phyloP scores from a whole-genome alignment of 2,888 invertebrate species.

The Mamestra brassicae region DNA sequence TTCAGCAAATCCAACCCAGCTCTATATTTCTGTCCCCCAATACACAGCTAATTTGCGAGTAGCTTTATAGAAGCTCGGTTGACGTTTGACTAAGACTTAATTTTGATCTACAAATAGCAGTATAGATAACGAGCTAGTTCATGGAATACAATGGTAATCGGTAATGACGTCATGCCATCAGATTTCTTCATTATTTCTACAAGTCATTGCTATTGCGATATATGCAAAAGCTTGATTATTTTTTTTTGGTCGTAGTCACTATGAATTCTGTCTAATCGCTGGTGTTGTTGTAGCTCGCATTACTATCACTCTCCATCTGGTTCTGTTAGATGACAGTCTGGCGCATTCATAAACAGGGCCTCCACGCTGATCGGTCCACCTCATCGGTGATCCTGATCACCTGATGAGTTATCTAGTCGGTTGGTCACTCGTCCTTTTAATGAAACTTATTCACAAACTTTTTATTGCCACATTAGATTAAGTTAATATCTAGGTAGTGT shows the following conservation, averaged over 20 bases:
- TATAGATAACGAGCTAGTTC: neutral
- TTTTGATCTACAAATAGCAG: too few species aligned
- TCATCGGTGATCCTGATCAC: too few species aligned
- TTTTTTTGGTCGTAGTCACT: too few species aligned
- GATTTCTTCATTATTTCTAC: constrained; percentile 13
- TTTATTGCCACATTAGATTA: constrained; percentile 39
- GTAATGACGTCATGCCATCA: constrained; percentile 13
- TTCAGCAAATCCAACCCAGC: neutral
- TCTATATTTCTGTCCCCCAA: neutral
- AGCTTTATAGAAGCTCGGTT: neutral
- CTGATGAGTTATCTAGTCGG: too few species aligned
- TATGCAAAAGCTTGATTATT: neutral
- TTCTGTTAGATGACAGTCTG: too few species aligned
- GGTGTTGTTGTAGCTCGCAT: too few species aligned
- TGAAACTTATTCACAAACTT: constrained; percentile 13
- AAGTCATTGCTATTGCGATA: neutral
- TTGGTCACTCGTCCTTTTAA: neutral
- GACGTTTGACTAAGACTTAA: neutral
- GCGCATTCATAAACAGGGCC: too few species aligned
- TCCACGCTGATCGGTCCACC: too few species aligned
- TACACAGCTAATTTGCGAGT: too few species aligned
- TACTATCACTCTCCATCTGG: too few species aligned
- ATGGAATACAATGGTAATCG: constrained; percentile 14
- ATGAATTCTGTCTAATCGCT: too few species aligned
- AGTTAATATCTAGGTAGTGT: constrained; percentile 1